Evolutionary conservation across 2,888 invertebrate genomes (phyloP).

Genomic region (Drosophila borealis): DNA sequence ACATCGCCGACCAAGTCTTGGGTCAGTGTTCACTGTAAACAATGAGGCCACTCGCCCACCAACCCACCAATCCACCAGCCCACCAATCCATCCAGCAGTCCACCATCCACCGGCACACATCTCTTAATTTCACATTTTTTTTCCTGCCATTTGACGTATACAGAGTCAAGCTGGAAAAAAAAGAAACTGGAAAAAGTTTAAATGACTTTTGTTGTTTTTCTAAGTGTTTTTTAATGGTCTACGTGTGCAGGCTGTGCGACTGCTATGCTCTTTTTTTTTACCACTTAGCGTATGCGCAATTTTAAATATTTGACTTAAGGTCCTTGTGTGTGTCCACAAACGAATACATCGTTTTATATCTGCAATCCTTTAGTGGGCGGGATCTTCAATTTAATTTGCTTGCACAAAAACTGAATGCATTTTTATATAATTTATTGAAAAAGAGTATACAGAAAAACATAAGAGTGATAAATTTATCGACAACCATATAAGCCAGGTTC

Average conservation of each 20-base stretch:
- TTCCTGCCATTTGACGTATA: conserved; percentile 47
- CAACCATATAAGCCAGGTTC: not conserved
- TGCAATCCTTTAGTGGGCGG: not conserved
- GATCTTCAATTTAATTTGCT: not conserved
- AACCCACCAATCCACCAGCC: conserved; percentile 27
- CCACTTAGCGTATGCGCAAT: conserved; percentile 53
- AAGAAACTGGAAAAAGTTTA: conserved; percentile 76
- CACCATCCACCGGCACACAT: conserved; percentile 56
- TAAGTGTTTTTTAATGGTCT: conserved; percentile 80
- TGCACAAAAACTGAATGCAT: too few relatives aligned
- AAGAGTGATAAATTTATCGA: too few relatives aligned
- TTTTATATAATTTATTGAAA: too few relatives aligned
- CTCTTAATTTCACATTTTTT: conserved; percentile 73
- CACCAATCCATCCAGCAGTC: conserved; percentile 8
- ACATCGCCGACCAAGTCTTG: conserved; percentile 88
- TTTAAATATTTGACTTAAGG: conserved; percentile 46
- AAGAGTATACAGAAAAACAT: too few relatives aligned
- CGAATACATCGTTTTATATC: not conserved
- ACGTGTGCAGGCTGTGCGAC: conserved; percentile 63
- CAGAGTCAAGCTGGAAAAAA: conserved; percentile 38
- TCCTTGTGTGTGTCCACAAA: conserved; percentile 22
- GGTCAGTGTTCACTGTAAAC: conserved; percentile 84
- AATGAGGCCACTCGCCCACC: conserved; percentile 55
- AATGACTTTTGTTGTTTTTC: conserved; percentile 81
- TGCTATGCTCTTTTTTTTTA: conserved; percentile 28